Conservation (phyloP, 2,113 vertebrate species). For the Hippoglossus stenolepis region DNA sequence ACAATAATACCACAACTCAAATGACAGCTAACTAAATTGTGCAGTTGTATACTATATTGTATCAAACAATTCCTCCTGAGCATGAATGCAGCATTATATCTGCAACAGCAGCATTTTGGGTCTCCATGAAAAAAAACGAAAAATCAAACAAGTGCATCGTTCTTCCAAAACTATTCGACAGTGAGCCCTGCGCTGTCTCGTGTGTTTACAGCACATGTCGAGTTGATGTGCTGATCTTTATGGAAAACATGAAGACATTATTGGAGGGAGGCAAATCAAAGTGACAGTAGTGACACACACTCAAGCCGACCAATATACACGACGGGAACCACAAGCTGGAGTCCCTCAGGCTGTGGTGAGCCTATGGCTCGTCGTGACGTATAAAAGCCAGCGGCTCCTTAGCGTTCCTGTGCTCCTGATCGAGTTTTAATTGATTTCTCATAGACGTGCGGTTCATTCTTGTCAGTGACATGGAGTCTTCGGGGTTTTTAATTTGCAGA, state of each 20-base stretch:
- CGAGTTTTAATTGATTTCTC: conserved; percentile 77
- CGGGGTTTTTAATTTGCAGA: conserved; percentile 69
- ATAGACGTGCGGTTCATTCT: conserved; percentile 56
- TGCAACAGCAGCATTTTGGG: neutral
- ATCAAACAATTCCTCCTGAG: too few species aligned
- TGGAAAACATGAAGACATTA: conserved; percentile 71
- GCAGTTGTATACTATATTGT: neutral
- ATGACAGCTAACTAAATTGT: too few species aligned
- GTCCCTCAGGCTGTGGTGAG: conserved; percentile 66
- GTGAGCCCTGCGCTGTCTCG: conserved; percentile 9
- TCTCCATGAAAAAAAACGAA: neutral
- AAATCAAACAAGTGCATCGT: conserved; percentile 20
- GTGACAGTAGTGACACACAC: conserved; percentile 72
- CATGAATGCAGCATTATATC: neutral
- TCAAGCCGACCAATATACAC: conserved; percentile 53
- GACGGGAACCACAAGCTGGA: conserved; percentile 57
- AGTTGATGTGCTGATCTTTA: conserved; percentile 56
- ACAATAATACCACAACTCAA: too few species aligned
- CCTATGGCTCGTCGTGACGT: conserved; percentile 52
- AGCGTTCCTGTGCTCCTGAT: conserved; percentile 58
- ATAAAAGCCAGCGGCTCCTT: conserved; percentile 28
- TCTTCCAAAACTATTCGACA: conserved; percentile 21
- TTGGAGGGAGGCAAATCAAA: conserved; percentile 62
- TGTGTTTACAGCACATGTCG: conserved; percentile 35
- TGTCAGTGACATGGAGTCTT: conserved; percentile 57